phyloP scores from a whole-genome alignment of 2,888 invertebrate species.

The Polydrusus tereticollis region DNA sequence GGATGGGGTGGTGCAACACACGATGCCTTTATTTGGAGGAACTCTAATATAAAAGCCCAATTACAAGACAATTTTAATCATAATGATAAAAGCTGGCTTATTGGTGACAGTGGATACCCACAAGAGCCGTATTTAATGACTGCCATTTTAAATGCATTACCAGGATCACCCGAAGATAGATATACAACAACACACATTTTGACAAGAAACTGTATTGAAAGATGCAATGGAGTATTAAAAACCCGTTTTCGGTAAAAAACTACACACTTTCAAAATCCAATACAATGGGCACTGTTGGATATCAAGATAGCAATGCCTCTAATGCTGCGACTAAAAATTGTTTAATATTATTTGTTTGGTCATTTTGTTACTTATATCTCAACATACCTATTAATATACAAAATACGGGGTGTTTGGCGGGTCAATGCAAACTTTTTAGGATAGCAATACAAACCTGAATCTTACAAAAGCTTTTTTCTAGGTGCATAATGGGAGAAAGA shows the following conservation, averaged over 20 bases:
- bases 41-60: too few species aligned
- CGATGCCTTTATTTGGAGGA: conserved; percentile 22
- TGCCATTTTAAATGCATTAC: not conserved
- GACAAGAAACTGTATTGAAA: not conserved
- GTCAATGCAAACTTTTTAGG: too few species aligned
- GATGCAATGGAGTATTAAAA: not conserved
- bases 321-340: too few species aligned
- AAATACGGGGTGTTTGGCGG: too few species aligned
- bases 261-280: not conserved
- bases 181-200: not conserved
- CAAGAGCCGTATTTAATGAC: not conserved
- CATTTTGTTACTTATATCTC: too few species aligned
- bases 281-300: too few species aligned
- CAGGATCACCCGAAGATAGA: not conserved
- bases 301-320: too few species aligned
- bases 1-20: conserved; percentile 13
- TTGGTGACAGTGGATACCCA: not conserved
- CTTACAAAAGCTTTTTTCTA: too few species aligned
- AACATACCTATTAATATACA: too few species aligned
- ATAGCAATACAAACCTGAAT: too few species aligned
- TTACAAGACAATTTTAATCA: not conserved
- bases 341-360: too few species aligned
- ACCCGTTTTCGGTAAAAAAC: not conserved
- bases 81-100: not conserved
- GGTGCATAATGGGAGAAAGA: too few species aligned